Base-by-base conservation (phyloP, 2,888 invertebrate species). In the Andrena bucephala region DNA sequence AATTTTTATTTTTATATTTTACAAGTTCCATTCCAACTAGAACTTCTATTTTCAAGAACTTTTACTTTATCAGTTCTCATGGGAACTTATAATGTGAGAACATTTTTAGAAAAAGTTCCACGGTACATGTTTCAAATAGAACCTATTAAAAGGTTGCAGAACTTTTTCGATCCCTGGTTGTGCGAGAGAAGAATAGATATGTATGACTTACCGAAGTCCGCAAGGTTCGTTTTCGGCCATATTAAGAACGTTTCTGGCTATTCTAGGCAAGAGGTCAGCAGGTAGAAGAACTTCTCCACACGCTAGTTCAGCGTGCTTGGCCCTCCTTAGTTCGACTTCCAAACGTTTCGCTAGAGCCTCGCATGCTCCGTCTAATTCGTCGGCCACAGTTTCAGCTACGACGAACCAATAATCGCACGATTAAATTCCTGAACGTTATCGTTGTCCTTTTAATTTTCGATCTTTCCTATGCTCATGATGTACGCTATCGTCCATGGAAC, bases 191-290 rank as follows among this genome's bases (percentile, higher is more conserved):
- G 8, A 24, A 1, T 52, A 29, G 6, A 52, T 1, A 13, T 2
- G 16, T 0, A 54, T 7, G 16, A 57, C 87, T 89, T 84, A 94
- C 88, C 97, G 95, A 67, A 98, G 96, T 69, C 98, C 98, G 94
- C 98, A 98, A 24, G 98, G 98, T 94, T 98, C 98, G 70, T 96
- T 96, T 93, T 98, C 98, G 0, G 98, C 97, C 95, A 97, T 96
- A 74, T 96, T 95, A 71, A 98, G 95, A 82, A 98, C 96, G 93
- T 98, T 97, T 85, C 96, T 95, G 65, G 98, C 96, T 83, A 98
- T 97, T 87, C 97, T 95, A 86, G 96, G 96, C 77, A 98, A 95
- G 85, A 98, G 96, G 93, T 97, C 97, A 71, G 97, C 96, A 52
- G 98, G 98, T 89, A 98, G 95, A 86, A 98, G 95, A 76, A 98